Conservation (phyloP, 2,113 vertebrate species). For the Noturus placidus region DNA sequence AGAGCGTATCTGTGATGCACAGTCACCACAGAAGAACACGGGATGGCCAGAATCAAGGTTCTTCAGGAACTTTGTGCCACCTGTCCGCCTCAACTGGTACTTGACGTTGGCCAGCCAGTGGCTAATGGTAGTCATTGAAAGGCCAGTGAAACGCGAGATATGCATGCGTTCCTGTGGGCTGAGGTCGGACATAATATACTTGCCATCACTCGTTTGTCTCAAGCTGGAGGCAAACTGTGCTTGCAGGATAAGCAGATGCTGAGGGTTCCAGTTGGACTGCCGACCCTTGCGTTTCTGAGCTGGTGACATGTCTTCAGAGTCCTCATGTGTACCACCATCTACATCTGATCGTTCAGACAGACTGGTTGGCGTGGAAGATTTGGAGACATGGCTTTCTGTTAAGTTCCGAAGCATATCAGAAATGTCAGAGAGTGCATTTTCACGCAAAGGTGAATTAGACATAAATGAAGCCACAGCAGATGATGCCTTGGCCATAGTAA, state of each 20-base stretch:
- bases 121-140: constrained; percentile 99
- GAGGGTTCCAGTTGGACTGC: constrained; percentile 99
- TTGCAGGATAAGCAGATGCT: constrained; percentile 96
- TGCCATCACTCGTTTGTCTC: constrained; percentile 91
- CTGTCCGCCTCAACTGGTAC: constrained; percentile 98
- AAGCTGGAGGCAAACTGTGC: constrained; percentile 98
- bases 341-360: constrained; percentile 93
- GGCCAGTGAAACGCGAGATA: constrained; percentile 96
- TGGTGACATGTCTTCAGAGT: constrained; percentile 90
- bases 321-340: constrained; percentile 89
- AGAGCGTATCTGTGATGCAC: constrained; percentile 97
- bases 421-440: constrained; percentile 98
- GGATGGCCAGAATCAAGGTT: constrained; percentile 98
- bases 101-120: constrained; percentile 99
- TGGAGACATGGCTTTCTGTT: constrained; percentile 95
- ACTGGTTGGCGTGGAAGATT: constrained; percentile 96
- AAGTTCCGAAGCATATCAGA: constrained; percentile 99
- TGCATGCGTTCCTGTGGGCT: constrained; percentile 99
- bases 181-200: constrained; percentile 97
- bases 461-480: constrained; percentile 95
- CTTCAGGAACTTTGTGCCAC: constrained; percentile 99
- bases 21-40: constrained; percentile 99
- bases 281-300: constrained; percentile 98
- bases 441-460: constrained; percentile 93
- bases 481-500: constrained; percentile 89